Evolutionary conservation across 2,797 vertebrate species (phyloP), one percentile per base, ranked within the genome.

Genomic region (Hydrocynus forskahlii): DNA sequence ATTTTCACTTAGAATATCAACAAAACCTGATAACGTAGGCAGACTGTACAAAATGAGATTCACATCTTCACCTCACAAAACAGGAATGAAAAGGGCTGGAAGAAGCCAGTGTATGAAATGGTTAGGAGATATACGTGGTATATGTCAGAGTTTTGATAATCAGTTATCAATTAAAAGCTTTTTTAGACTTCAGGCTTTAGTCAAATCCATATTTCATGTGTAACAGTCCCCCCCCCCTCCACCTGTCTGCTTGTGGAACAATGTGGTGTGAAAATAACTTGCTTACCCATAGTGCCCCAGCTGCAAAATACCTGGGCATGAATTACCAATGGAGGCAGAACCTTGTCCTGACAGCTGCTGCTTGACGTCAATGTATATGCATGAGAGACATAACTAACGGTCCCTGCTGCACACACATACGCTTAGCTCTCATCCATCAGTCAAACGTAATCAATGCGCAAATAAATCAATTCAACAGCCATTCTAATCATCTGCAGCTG

Each of bases 391-490:
- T 77, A 82, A 68, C 50, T 25, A 50, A 62, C 45, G 69, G 48
- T 21, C 55, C 17, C 23, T 1, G 2, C 35, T 48, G 59, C 80
- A 78, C 50, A 66, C 35, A 63, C 54, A 76, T 50, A 72, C 45
- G 64, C 78, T 68, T 63, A 81, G 67, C 60, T 40, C 59, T 69
- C 82, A 78, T 84, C 79, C 85, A 91, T 91, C 87, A 83, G 83
- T 91, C 88, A 90, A 85, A 87, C 75, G 54, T 77, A 86, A 88
- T 91, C 89, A 91, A 90, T 89, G 88, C 69, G 38, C 75, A 23
- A 81, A 85, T 86, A 84, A 90, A 93, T 92, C 88, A 89, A 90
- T 92, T 87, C 88, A 85, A 86, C 63, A 86, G 81, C 79, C 86
- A 88, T 85, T 91, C 87, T 88, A 92, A 89, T 92, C 88, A 88